phyloP scores from a whole-genome alignment of 1,140 invertebrate genomes.

The Heterodera carotae region DNA sequence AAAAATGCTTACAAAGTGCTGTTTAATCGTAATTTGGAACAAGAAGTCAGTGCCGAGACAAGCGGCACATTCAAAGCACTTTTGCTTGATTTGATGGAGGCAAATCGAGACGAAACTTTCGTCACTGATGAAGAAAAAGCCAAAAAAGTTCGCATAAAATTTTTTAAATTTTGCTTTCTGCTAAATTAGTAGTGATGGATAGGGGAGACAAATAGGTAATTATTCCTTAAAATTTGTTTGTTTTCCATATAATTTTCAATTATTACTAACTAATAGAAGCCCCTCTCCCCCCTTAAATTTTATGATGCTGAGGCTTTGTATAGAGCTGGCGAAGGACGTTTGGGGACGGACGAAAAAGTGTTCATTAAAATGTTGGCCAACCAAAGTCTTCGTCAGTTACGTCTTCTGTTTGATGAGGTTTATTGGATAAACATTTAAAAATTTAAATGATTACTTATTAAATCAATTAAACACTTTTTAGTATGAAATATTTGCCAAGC shows the following conservation, averaged over 20 bases:
- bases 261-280: too few relatives aligned
- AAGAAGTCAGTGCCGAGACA: conserved; percentile 85
- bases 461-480: conserved; percentile 7
- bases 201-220: too few relatives aligned
- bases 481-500: conserved; percentile 71
- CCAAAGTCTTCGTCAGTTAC: conserved; percentile 70
- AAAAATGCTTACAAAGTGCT: conserved; percentile 71
- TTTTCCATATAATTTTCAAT: too few relatives aligned
- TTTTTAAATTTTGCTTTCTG: too few relatives aligned
- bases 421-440: not conserved
- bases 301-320: conserved; percentile 67
- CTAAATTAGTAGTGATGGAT: too few relatives aligned
- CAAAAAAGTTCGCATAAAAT: conserved; percentile 42
- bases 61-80: conserved; percentile 88
- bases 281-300: too few relatives aligned
- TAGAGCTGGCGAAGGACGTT: conserved; percentile 68
- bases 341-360: conserved; percentile 69
- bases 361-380: conserved; percentile 64
- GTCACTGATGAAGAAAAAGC: conserved; percentile 54
- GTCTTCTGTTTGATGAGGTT: conserved; percentile 75
- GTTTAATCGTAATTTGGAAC: conserved; percentile 81
- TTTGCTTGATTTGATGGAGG: conserved; percentile 72
- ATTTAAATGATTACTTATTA: not conserved
- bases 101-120: conserved; percentile 64
- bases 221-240: too few relatives aligned